phyloP scores from a whole-genome alignment of 2,797 vertebrate species.

The Oryzias sinensis region DNA sequence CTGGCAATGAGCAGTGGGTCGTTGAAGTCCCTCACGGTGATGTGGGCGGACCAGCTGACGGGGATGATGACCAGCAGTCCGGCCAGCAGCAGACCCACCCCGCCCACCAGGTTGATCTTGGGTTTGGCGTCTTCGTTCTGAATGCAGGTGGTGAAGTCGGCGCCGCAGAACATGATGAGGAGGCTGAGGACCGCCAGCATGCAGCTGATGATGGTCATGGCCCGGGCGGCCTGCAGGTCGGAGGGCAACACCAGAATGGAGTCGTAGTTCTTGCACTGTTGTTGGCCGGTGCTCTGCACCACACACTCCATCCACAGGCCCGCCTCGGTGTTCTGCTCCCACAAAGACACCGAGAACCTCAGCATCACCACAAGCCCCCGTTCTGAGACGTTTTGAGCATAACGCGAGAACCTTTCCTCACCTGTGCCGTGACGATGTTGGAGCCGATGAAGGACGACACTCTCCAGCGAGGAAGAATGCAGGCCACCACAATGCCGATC shows the following conservation, averaged over 20 bases:
- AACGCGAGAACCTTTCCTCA: conserved; percentile 7
- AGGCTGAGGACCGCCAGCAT: conserved; percentile 63
- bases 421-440: conserved; percentile 78
- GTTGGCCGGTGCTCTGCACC: conserved; percentile 81
- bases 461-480: conserved; percentile 74
- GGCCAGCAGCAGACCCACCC: conserved; percentile 64
- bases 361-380: too few relatives aligned
- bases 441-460: conserved; percentile 70
- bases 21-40: conserved; percentile 60
- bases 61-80: conserved; percentile 77
- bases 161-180: conserved; percentile 71
- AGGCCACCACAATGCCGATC: conserved; percentile 71
- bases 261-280: conserved; percentile 82
- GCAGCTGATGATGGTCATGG: conserved; percentile 76
- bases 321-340: conserved; percentile 58
- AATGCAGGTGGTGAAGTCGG: conserved; percentile 78
- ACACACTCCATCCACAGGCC: conserved; percentile 80
- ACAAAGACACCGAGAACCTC: background rate
- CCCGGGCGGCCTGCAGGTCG: conserved; percentile 76
- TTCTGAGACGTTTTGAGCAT: background rate
- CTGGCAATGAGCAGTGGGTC: rapidly evolving
- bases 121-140: conserved; percentile 72
- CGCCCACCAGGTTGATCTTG: conserved; percentile 72
- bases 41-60: conserved; percentile 78
- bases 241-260: conserved; percentile 68